These are phyloP conservation scores for Xestoiulus laeticollis DNA, from an alignment of 2,888 invertebrate species.

Conservation along the genomic window DNA sequence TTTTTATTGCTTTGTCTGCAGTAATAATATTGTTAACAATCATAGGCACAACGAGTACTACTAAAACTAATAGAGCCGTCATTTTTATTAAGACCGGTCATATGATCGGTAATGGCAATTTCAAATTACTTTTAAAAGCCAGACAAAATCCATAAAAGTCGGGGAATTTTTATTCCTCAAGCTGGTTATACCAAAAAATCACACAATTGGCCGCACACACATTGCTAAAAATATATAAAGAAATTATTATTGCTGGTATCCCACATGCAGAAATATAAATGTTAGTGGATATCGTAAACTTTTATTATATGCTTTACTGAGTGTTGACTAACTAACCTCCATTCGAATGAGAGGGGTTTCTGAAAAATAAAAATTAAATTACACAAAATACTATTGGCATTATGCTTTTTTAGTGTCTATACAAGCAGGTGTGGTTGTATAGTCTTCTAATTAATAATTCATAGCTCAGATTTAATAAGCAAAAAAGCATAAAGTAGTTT, in stretches of 20 bases:
- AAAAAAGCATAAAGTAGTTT: too few relatives aligned
- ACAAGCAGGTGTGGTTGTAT: not conserved
- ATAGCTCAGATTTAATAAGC: not conserved
- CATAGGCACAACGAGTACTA: conserved; percentile 4
- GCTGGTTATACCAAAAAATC: not conserved
- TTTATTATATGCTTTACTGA: not conserved
- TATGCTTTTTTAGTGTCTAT: not conserved
- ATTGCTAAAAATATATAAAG: not conserved
- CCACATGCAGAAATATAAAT: conserved; percentile 17
- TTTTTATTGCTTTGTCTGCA: conserved; percentile 48
- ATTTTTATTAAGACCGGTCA: conserved; percentile 34
- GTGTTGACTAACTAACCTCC: not conserved
- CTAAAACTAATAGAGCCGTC: conserved; percentile 37
- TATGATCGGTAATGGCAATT: conserved; percentile 22
- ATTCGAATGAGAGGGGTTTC: not conserved
- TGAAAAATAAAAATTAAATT: not conserved
- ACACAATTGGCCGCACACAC: not conserved
- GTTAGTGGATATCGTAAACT: conserved; percentile 5
- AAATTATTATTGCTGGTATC: conserved; percentile 22
- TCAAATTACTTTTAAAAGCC: conserved; percentile 37
- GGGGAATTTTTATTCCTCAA: not conserved
- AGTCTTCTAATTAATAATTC: not conserved
- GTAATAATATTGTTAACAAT: conserved; percentile 47
- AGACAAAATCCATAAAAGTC: conserved; percentile 31
- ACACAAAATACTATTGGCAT: not conserved